phyloP scores from a whole-genome alignment of 1,140 invertebrate species.

The Euwallacea fornicatus region DNA sequence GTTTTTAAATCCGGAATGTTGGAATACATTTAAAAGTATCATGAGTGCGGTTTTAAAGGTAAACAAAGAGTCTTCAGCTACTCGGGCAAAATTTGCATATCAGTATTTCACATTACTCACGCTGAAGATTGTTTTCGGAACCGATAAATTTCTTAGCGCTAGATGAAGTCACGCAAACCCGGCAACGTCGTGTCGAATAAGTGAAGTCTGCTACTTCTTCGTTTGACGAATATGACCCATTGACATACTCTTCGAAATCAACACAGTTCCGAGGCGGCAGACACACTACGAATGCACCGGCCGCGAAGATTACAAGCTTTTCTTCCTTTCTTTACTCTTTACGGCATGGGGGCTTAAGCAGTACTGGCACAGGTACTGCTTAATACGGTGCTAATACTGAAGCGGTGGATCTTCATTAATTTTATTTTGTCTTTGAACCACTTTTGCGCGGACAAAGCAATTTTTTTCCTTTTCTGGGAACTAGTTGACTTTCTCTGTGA shows the following conservation, averaged over 20 bases:
- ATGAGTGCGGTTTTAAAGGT: too few relatives aligned
- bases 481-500: background rate
- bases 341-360: background rate
- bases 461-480: slow-evolving; percentile 5
- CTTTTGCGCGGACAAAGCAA: background rate
- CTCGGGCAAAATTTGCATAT: too few relatives aligned
- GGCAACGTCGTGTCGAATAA: slow-evolving; percentile 16
- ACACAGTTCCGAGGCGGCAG: slow-evolving; percentile 44
- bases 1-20: too few relatives aligned
- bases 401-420: slow-evolving; percentile 5
- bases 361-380: background rate
- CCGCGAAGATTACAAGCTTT: slow-evolving; percentile 11
- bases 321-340: slow-evolving; percentile 11
- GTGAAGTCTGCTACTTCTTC: slow-evolving; percentile 36
- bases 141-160: too few relatives aligned
- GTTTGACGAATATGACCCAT: slow-evolving; percentile 51
- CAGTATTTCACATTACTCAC: too few relatives aligned
- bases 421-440: background rate
- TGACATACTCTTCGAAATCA: slow-evolving; percentile 49
- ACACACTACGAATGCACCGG: slow-evolving; percentile 19
- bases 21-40: too few relatives aligned
- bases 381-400: background rate
- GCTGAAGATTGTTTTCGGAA: too few relatives aligned
- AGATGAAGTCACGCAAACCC: background rate
- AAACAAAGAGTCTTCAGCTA: too few relatives aligned